Conservation (phyloP, 92 coral and sea anemone genomes). For the Palythoa grandiflora region DNA sequence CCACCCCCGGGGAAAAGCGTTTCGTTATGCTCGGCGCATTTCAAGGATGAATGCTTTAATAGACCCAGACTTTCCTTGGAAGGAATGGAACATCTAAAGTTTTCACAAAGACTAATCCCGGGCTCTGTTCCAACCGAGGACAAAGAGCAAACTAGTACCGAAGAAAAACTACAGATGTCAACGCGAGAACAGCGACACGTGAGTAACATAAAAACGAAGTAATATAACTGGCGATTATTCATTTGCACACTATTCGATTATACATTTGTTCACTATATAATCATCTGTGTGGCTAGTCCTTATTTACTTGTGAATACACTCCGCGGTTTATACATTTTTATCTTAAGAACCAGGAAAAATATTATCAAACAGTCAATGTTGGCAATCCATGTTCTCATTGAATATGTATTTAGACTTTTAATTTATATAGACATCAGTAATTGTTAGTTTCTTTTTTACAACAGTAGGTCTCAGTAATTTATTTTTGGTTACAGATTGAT, state of each 20-base stretch:
- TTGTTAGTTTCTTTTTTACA: conserved; percentile 2
- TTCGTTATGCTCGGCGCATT: background rate
- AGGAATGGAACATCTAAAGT: background rate
- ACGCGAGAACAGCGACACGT: background rate
- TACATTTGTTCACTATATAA: background rate
- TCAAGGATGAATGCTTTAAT: background rate
- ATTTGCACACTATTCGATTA: background rate
- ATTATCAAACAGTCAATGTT: background rate
- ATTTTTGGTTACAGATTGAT: background rate
- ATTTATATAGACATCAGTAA: background rate
- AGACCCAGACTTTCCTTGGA: background rate
- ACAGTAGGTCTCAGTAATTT: background rate
- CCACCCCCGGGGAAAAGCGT: conserved; percentile 2
- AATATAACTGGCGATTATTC: background rate
- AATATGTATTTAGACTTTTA: no score
- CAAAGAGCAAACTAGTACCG: background rate
- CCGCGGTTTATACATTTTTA: background rate
- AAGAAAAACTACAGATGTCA: background rate
- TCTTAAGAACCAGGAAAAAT: background rate
- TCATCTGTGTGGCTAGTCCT: conserved; percentile 34
- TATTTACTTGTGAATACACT: conserved; percentile 11
- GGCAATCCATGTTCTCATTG: background rate
- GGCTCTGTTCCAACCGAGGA: conserved; percentile 4
- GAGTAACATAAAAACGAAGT: background rate
- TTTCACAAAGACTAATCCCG: background rate